These are phyloP conservation scores for Bicyclus anynana DNA, from an alignment of 1,140 invertebrate genomes.

Conservation along the genomic window DNA sequence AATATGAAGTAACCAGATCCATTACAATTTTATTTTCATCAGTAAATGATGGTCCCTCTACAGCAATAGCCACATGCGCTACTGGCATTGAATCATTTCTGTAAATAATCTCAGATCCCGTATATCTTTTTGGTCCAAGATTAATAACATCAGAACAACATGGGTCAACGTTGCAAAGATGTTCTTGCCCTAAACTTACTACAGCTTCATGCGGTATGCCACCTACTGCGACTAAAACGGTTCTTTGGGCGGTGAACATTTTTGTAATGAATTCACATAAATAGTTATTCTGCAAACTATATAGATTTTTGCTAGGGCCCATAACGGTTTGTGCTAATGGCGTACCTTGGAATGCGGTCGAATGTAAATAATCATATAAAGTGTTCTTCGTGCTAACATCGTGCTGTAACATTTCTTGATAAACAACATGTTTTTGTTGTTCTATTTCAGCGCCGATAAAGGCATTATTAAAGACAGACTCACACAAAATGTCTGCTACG, in stretches of 20 bases:
- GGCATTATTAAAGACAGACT: conserved; percentile 85
- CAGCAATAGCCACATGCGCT: conserved; percentile 84
- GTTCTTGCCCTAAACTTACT: conserved; percentile 30
- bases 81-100: conserved; percentile 83
- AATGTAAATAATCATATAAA: conserved; percentile 86
- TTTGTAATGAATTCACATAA: conserved; percentile 86
- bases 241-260: conserved; percentile 89
- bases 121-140: conserved; percentile 47
- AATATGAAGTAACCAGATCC: conserved; percentile 36
- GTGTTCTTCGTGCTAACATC: conserved; percentile 85
- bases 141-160: conserved; percentile 27
- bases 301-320: conserved; percentile 85
- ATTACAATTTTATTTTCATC: conserved; percentile 36
- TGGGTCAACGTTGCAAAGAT: neutral
- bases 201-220: conserved; percentile 79
- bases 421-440: conserved; percentile 82
- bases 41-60: conserved; percentile 78
- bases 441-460: conserved; percentile 81
- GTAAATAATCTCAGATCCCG: conserved; percentile 80
- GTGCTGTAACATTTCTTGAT: conserved; percentile 83
- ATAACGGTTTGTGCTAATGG: conserved; percentile 84
- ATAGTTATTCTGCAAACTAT: conserved; percentile 81
- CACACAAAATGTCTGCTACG: conserved; percentile 84
- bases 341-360: conserved; percentile 83
- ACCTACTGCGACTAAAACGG: conserved; percentile 93